phyloP scores from a whole-genome alignment of 2,888 invertebrate species.

The Gisinianus flammeolus region DNA sequence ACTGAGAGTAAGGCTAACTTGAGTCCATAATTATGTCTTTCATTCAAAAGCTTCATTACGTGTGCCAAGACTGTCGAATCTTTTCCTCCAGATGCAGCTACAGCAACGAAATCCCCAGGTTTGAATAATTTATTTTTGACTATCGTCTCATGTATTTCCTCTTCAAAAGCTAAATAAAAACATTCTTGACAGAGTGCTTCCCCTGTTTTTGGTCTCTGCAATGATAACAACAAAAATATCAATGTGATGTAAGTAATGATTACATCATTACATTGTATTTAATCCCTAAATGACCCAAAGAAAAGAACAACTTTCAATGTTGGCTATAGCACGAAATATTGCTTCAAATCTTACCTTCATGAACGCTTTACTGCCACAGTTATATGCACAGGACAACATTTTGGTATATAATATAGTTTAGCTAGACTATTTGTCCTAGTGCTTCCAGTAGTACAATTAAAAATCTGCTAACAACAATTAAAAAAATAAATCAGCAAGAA shows the following conservation, averaged over 20 bases:
- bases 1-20: slow-evolving; percentile 90
- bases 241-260: neutral
- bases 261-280: no score
- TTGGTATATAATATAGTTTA: neutral
- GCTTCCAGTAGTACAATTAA: no score
- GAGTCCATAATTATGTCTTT: slow-evolving; percentile 86
- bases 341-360: slow-evolving; percentile 54
- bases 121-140: slow-evolving; percentile 79
- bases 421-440: no score
- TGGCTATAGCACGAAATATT: neutral
- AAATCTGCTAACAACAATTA: no score
- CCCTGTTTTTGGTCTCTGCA: slow-evolving; percentile 86
- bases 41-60: slow-evolving; percentile 87
- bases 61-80: slow-evolving; percentile 98
- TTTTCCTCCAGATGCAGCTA: slow-evolving; percentile 73
- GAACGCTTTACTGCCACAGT: slow-evolving; percentile 50
- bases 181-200: slow-evolving; percentile 93
- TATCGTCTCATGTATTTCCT: slow-evolving; percentile 93
- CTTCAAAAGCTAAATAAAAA: slow-evolving; percentile 91
- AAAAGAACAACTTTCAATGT: neutral
- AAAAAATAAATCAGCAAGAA: no score
- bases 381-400: slow-evolving; percentile 41
- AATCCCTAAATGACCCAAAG: neutral
- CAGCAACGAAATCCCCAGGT: slow-evolving; percentile 83
- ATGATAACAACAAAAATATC: neutral